Evolutionary conservation across 2,888 invertebrate species (phyloP).

Genomic region (Theretra japonica): DNA sequence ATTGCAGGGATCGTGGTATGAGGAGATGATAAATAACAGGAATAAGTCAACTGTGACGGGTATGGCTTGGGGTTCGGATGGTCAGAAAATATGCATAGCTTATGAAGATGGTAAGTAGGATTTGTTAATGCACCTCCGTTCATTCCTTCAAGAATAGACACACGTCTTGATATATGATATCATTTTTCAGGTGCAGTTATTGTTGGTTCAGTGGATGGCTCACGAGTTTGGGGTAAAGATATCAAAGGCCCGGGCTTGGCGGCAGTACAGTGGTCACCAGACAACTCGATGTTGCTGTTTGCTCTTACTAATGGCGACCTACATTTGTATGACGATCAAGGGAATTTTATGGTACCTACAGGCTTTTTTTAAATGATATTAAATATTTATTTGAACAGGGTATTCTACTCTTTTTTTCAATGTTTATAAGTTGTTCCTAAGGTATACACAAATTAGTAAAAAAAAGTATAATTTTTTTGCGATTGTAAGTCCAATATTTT

Average conservation of each 20-base stretch:
- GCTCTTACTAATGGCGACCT: conserved; percentile 96
- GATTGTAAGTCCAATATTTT: too few relatives aligned
- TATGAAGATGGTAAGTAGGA: conserved; percentile 94
- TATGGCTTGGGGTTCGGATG: conserved; percentile 99
- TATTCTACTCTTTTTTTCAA: too few relatives aligned
- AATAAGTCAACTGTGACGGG: conserved; percentile 98
- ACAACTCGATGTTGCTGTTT: conserved; percentile 94
- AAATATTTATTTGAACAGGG: not conserved
- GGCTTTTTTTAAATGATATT: not conserved
- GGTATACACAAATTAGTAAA: too few relatives aligned
- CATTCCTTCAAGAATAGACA: too few relatives aligned
- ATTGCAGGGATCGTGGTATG: conserved; percentile 95
- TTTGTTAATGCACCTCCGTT: not conserved
- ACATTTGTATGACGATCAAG: conserved; percentile 97
- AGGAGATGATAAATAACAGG: conserved; percentile 99
- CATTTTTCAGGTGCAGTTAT: conserved; percentile 91
- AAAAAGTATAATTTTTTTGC: too few relatives aligned
- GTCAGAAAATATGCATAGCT: conserved; percentile 98
- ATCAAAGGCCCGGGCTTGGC: conserved; percentile 92
- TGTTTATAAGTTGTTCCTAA: too few relatives aligned
- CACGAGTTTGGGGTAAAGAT: conserved; percentile 99
- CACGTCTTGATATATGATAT: not conserved
- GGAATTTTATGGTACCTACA: conserved; percentile 87
- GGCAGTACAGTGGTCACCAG: conserved; percentile 98
- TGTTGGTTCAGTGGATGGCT: conserved; percentile 98